phyloP scores from a whole-genome alignment of 2,888 invertebrate species.

The Nomada ruficornis region DNA sequence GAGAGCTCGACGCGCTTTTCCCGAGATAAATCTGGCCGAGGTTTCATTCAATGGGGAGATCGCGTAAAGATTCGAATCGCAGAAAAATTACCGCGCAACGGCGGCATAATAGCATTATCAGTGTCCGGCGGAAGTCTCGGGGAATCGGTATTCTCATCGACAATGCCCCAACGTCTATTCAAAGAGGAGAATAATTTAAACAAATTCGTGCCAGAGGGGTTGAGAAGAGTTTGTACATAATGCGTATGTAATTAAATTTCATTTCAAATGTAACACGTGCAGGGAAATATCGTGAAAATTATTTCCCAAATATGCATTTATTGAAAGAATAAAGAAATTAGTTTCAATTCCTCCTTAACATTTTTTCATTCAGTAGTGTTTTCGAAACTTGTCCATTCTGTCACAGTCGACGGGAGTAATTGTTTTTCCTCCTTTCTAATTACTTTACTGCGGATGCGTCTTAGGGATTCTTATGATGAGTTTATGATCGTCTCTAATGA shows the following conservation, averaged over 20 bases:
- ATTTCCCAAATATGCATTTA: no score
- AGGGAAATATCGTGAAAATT: no score
- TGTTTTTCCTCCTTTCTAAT: conserved; percentile 2
- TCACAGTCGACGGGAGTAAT: not conserved
- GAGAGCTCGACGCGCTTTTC: conserved; percentile 36
- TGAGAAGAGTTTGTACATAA: no score
- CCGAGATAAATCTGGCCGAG: conserved; percentile 53
- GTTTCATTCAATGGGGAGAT: conserved; percentile 73
- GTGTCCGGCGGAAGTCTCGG: conserved; percentile 53
- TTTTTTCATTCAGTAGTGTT: not conserved
- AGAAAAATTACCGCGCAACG: conserved; percentile 61
- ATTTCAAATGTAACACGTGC: no score
- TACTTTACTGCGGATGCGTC: conserved; percentile 15
- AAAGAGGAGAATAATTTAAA: no score
- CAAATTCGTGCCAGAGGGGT: no score
- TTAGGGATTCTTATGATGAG: conserved; percentile 41
- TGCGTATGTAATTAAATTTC: no score
- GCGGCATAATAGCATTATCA: conserved; percentile 66
- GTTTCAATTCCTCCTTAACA: no score
- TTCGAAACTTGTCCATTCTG: not conserved
- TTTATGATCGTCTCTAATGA: conserved; percentile 70
- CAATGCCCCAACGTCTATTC: conserved; percentile 24
- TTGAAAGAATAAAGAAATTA: no score
- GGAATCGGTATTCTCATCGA: conserved; percentile 62
- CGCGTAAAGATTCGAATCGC: conserved; percentile 66